These are phyloP conservation scores for Acrossocheilus wenchowensis DNA, from an alignment of 2,797 vertebrate species.

Conservation along the genomic window DNA sequence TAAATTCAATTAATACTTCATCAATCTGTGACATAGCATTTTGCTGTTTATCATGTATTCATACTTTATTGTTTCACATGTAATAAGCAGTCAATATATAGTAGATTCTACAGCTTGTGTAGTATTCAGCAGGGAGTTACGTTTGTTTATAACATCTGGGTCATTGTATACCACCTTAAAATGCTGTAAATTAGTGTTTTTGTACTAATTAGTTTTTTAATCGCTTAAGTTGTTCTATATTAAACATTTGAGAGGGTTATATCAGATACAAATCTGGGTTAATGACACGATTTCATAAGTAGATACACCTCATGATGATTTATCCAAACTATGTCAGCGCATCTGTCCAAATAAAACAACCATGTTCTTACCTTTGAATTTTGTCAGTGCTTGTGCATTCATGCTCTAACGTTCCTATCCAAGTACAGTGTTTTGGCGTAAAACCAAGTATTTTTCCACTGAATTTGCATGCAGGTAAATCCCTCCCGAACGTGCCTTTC, in stretches of 20 bases:
- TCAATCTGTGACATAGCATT: no score
- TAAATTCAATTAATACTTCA: no score
- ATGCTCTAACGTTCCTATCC: neutral
- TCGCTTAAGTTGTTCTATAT: neutral
- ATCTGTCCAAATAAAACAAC: neutral
- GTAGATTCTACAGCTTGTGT: neutral
- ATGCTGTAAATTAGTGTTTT: neutral
- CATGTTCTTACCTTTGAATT: neutral
- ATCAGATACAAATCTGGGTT: constrained; percentile 18
- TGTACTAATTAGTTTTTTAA: neutral
- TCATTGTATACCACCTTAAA: neutral
- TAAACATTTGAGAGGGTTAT: neutral
- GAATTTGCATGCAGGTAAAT: neutral
- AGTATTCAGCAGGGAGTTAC: neutral
- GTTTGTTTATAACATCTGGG: neutral
- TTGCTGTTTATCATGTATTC: no score
- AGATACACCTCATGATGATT: no score
- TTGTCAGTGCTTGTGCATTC: neutral
- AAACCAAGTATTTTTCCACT: neutral
- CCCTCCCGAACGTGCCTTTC: no score
- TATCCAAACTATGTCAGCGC: neutral
- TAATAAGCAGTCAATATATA: neutral
- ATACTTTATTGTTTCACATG: neutral
- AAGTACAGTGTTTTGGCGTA: neutral
- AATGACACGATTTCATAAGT: neutral